Conservation (phyloP, 2,888 invertebrate genomes). For the Drosophila heteroneura region DNA sequence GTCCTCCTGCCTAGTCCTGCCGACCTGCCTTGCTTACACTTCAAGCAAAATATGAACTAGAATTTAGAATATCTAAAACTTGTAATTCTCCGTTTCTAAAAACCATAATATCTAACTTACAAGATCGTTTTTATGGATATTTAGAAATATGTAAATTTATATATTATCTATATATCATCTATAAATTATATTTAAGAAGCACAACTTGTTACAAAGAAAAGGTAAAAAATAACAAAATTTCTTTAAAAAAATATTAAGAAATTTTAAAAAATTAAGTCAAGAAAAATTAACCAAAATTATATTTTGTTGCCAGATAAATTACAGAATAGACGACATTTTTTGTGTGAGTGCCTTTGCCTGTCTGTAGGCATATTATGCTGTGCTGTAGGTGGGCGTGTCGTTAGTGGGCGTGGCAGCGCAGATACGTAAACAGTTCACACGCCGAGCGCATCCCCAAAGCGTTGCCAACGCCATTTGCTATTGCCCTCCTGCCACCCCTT, state of each 20-base stretch:
- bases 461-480: constrained; percentile 59
- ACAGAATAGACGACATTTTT: background rate
- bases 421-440: constrained; percentile 68
- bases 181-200: too few relatives aligned
- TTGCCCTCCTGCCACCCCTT: background rate
- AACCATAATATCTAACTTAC: background rate
- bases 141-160: background rate
- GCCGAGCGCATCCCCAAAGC: constrained; percentile 75
- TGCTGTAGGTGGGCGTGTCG: constrained; percentile 27
- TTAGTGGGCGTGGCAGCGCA: constrained; percentile 61
- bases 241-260: background rate
- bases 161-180: background rate
- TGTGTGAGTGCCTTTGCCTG: background rate
- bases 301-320: background rate
- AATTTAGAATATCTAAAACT: background rate
- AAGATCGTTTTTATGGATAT: background rate
- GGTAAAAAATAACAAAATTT: too few relatives aligned
- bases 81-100: background rate
- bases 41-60: background rate
- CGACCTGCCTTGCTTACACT: constrained; percentile 3
- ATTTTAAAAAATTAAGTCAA: background rate
- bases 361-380: constrained; percentile 33
- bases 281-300: background rate
- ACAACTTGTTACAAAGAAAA: too few relatives aligned
- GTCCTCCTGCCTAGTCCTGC: background rate